These are phyloP conservation scores for Aldrovandia affinis DNA, from an alignment of 2,797 vertebrate species.

Conservation along the genomic window DNA sequence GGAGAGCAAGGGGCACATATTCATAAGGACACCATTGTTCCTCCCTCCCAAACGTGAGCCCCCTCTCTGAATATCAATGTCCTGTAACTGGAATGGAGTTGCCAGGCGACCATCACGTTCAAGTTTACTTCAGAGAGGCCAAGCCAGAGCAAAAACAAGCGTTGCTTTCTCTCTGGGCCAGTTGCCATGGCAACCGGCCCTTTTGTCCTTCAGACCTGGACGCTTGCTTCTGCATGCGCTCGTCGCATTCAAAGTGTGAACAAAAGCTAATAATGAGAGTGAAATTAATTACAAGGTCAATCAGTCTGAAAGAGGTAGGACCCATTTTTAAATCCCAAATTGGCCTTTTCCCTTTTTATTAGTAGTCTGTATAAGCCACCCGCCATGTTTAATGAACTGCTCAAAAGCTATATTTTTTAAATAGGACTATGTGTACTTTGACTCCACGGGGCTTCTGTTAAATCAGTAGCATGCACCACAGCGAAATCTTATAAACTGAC, in stretches of 20 bases:
- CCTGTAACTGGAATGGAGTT: conserved; percentile 69
- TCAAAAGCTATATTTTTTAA: neutral
- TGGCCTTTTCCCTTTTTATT: neutral
- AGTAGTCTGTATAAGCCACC: neutral
- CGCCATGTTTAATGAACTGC: neutral
- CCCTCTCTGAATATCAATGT: conserved; percentile 66
- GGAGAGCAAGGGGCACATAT: conserved; percentile 50
- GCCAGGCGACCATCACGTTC: conserved; percentile 73
- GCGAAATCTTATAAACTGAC: neutral
- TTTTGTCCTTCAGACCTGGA: conserved; percentile 43
- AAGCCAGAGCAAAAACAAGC: conserved; percentile 39
- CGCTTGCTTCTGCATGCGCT: conserved; percentile 36
- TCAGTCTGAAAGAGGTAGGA: neutral
- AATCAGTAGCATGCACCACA: neutral
- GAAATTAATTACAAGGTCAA: conserved; percentile 20
- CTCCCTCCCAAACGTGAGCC: conserved; percentile 43
- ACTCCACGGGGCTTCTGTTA: neutral
- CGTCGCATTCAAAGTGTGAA: neutral
- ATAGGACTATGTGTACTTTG: neutral
- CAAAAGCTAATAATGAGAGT: neutral
- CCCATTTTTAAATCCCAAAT: neutral
- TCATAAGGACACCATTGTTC: conserved; percentile 79
- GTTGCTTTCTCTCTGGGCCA: conserved; percentile 32
- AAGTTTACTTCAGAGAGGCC: conserved; percentile 55
- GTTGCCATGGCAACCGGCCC: conserved; percentile 64